Base-by-base conservation (phyloP, 2,888 invertebrate species). In the Tanytarsus gracilentus region DNA sequence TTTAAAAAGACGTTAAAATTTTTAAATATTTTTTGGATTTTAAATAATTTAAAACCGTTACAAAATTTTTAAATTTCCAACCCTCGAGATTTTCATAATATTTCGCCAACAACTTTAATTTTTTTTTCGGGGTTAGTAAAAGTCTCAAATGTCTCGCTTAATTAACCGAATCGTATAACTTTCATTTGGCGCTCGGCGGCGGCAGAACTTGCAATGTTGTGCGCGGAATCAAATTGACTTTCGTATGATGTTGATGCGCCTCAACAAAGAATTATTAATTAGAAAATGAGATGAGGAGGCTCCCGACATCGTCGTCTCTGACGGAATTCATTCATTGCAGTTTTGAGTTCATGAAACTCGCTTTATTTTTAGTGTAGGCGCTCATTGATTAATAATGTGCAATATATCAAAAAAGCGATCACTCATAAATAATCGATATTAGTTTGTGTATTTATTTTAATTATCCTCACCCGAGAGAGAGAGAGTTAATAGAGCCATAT, bases 101-200 rank as follows among this genome's bases (percentile, higher is more conserved):
- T n/a, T n/a, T n/a, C n/a, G n/a, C n/a, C n/a, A n/a, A n/a, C n/a
- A n/a, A n/a, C n/a, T n/a, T n/a, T n/a, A n/a, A n/a, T n/a, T n/a
- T n/a, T n/a, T n/a, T n/a, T n/a, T n/a, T n/a, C n/a, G n/a, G n/a
- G n/a, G n/a, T n/a, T n/a, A n/a, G n/a, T n/a, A n/a, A 50, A 30
- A 51, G 51, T 51, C 25, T 55, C 55, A 55, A 55, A 55, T 55
- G 26, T 55, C 55, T 55, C 40, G 55, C 33, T 55, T 55, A 55
- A 55, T 55, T 55, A 55, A 55, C 39, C 25, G 55, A 55, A 36
- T 55, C 55, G 40, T 27, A 55, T 39, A 55, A 33, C 33, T 33
- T 55, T 55, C 55, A 9, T 55, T 40, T 55, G 55, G 55, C 55
- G 55, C 55, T 55, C 55, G 40, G 55, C 39, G 39, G 39, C 39